phyloP scores from a whole-genome alignment of 2,888 invertebrate genomes.

The Stomorhina lunata region DNA sequence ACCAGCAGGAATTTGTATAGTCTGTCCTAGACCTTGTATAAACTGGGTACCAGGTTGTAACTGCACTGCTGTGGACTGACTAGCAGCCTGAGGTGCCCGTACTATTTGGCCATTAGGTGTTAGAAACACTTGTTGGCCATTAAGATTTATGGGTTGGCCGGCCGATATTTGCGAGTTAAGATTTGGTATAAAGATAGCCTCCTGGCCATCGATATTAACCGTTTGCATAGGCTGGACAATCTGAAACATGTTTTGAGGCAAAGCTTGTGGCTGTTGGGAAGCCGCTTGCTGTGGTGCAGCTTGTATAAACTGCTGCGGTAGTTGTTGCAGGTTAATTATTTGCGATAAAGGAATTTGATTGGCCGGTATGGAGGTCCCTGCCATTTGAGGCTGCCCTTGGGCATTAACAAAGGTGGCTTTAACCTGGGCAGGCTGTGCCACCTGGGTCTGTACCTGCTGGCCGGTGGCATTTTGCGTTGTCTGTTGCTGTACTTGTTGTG shows the following conservation, averaged over 20 bases:
- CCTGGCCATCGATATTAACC: constrained; percentile 95
- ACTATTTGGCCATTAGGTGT: constrained; percentile 86
- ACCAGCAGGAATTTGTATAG: constrained; percentile 85
- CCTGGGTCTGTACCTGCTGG: constrained; percentile 59
- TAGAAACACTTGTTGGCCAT: constrained; percentile 81
- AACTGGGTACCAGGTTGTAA: constrained; percentile 81
- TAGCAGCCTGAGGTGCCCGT: constrained; percentile 82
- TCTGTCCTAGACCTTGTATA: constrained; percentile 85
- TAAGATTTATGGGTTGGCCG: constrained; percentile 81
- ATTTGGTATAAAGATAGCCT: constrained; percentile 94
- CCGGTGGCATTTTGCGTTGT: constrained; percentile 48
- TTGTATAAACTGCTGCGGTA: constrained; percentile 73
- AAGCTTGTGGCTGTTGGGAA: constrained; percentile 59
- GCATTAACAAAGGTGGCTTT: constrained; percentile 70
- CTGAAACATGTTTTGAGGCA: constrained; percentile 78
- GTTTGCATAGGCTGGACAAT: constrained; percentile 91
- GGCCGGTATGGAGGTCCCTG: constrained; percentile 53
- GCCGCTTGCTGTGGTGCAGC: constrained; percentile 53
- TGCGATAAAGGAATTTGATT: constrained; percentile 72
- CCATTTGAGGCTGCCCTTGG: constrained; percentile 49
- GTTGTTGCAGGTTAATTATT: constrained; percentile 75
- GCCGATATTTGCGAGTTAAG: constrained; percentile 81
- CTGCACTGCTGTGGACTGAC: constrained; percentile 67
- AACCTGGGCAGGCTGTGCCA: constrained; percentile 68
- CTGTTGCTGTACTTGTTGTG: constrained; percentile 59